Evolutionary conservation across 1,140 invertebrate genomes (phyloP).

Genomic region (Venustaconcha ellipsiformis): DNA sequence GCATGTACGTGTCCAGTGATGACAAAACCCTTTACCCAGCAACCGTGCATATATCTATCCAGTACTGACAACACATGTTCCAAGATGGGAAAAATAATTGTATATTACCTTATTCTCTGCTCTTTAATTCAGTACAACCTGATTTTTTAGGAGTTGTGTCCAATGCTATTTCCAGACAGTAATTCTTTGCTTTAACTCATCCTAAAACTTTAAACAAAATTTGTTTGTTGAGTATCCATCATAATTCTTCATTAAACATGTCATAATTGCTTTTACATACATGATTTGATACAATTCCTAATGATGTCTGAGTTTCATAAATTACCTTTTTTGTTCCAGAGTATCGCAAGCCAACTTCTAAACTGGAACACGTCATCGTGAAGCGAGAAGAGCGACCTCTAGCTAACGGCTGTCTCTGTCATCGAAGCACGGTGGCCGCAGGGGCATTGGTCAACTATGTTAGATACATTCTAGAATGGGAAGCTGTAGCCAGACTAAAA

Average conservation of each 20-base stretch:
- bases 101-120: too few species aligned
- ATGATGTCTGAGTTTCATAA: background rate
- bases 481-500: too few species aligned
- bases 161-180: too few species aligned
- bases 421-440: conserved; percentile 57
- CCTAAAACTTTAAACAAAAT: background rate
- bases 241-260: background rate
- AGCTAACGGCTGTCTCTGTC: conserved; percentile 53
- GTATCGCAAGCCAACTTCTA: background rate
- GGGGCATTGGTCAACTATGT: conserved; percentile 55
- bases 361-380: background rate
- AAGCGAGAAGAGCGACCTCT: conserved; percentile 57
- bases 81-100: too few species aligned
- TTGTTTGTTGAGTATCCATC: background rate
- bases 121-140: too few species aligned
- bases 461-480: conserved; percentile 49
- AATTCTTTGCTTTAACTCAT: background rate
- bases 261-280: background rate
- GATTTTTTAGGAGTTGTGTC: too few species aligned
- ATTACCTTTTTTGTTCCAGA: conserved; percentile 7
- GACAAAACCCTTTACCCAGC: too few species aligned
- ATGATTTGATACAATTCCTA: too few species aligned
- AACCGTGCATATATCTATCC: too few species aligned
- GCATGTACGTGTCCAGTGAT: too few species aligned
- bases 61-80: too few species aligned